Base-by-base conservation (phyloP, 1,140 invertebrate genomes). In the Formica selysi region DNA sequence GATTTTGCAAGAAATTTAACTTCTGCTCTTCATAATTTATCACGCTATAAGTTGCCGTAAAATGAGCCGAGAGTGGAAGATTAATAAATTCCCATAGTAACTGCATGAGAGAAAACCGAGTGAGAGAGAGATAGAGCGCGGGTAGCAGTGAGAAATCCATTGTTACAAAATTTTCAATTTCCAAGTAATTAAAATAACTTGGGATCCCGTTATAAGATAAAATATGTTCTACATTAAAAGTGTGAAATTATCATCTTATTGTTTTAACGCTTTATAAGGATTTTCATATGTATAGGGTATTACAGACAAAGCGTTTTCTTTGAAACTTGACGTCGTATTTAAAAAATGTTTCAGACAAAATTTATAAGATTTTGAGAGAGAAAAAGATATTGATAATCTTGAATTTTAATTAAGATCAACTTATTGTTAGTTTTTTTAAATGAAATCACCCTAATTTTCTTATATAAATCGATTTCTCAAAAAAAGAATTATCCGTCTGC, bases 11-110 rank as follows among this genome's bases (percentile, higher is more conserved):
- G 11, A 79, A 67, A 67, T 68, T 68, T 79, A 2, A 22, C 32
- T 51, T 51, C 5, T 38, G 44, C n/a, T 54, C n/a, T 79, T 5
- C 2, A 48, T 36, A 78, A 78, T 48, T 36, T 1, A 65, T 64
- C 6, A 29, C 13, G 29, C 19, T 44, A 76, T 44, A 13, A 19
- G 3, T 38, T 38, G 10, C n/a, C 36, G 6, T 64, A 16, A 78
- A 78, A 16, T 22, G 16, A 44, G 29, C 32, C n/a, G 29, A 54
- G 11, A 68, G 68, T 19, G 4, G 13, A 54, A 67, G 41, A 70
- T 70, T 80, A 70, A 80, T 70, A 70, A 38, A 80, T 67, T 57
- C 16, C 8, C 44, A 79, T 16, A 79, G 13, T 2, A 13, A n/a
- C 5, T 16, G 48, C 26, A 26, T 59, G 32, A 57, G 51, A 57